These are phyloP conservation scores for Falco rusticolus DNA, from an alignment of 2,797 vertebrate species.

Conservation along the genomic window DNA sequence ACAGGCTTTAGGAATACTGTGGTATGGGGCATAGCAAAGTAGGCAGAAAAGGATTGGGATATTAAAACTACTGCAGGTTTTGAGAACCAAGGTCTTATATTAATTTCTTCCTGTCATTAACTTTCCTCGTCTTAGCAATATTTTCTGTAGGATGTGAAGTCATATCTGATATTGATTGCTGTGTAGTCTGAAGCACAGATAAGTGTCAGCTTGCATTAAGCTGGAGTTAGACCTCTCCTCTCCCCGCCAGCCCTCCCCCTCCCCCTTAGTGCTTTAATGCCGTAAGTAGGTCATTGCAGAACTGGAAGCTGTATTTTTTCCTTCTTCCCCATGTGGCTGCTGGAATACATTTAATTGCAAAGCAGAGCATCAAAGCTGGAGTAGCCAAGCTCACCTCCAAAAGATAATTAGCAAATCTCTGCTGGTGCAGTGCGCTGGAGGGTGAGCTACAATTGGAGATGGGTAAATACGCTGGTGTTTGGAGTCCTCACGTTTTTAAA, in stretches of 20 bases:
- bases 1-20: background rate
- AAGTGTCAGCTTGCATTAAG: constrained; percentile 60
- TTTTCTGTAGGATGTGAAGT: constrained; percentile 45
- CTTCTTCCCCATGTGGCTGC: constrained; percentile 38
- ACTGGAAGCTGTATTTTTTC: constrained; percentile 55
- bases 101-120: constrained; percentile 34
- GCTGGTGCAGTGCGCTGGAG: background rate
- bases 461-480: background rate
- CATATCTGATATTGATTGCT: constrained; percentile 34
- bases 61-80: background rate
- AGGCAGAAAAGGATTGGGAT: background rate
- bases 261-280: constrained; percentile 38
- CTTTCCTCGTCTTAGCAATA: background rate
- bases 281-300: constrained; percentile 71
- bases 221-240: constrained; percentile 24
- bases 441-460: background rate
- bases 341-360: constrained; percentile 64
- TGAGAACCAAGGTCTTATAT: background rate
- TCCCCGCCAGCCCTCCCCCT: background rate
- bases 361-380: constrained; percentile 58
- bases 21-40: background rate
- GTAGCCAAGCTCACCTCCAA: constrained; percentile 32
- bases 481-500: background rate
- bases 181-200: constrained; percentile 7
- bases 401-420: constrained; percentile 53